These are phyloP conservation scores for Catharus ustulatus DNA, from an alignment of 2,797 vertebrate species.

Conservation along the genomic window DNA sequence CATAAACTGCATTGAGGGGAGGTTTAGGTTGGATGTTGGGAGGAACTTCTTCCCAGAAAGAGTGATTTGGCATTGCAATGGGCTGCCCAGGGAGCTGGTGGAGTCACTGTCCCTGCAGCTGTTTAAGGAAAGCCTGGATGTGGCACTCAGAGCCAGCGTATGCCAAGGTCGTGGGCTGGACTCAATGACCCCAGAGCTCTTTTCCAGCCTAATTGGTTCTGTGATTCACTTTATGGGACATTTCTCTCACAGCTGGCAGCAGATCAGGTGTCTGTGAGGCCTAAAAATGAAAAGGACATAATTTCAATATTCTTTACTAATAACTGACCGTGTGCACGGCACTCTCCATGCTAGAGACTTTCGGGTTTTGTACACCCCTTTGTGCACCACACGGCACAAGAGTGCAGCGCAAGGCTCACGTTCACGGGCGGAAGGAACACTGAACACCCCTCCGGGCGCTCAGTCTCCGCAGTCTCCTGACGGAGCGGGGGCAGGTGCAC, in stretches of 20 bases:
- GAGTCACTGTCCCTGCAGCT: background rate
- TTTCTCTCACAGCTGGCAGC: background rate
- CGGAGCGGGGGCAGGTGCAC: accelerated
- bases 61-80: background rate
- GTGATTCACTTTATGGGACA: background rate
- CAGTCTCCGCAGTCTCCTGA: background rate
- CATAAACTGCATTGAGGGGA: too few relatives aligned
- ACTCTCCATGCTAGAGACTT: background rate
- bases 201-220: background rate
- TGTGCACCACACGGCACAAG: accelerated
- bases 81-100: too few relatives aligned
- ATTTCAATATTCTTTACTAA: background rate
- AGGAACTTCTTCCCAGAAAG: background rate
- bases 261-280: background rate
- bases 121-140: background rate
- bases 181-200: background rate
- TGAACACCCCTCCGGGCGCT: accelerated
- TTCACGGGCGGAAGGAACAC: background rate
- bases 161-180: background rate
- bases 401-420: accelerated
- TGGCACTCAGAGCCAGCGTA: background rate
- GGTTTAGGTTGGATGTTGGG: too few relatives aligned
- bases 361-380: accelerated
- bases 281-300: background rate
- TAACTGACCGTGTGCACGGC: accelerated